Evolutionary conservation across 2,888 invertebrate species (phyloP), one percentile per base, ranked within the genome.

Genomic region (Drosophila kokeensis): DNA sequence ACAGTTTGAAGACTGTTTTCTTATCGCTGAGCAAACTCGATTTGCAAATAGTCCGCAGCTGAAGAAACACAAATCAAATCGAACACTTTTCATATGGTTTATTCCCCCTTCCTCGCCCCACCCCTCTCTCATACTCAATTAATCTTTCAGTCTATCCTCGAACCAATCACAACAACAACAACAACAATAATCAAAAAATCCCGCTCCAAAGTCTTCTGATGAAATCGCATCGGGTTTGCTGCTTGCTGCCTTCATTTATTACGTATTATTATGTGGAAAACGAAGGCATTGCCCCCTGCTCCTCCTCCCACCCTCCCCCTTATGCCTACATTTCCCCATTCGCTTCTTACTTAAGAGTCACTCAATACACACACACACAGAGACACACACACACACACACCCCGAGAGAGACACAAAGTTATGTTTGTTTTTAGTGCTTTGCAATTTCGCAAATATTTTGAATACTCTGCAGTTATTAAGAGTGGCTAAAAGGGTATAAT

Each of bases 371-470:
- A 53, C 27, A 40, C 32, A 21, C 42, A 59, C 34, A 38, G 27
- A 30, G 18, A 32, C 6, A 40, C 42, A 54, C 11, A 29, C 21
- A 36, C 29, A 18, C 24, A 54, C 11, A 52, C 21, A 13, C 27
- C 8, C 45, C 8, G 24, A 8, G 15, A 45, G 8, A 24, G 45
- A 45, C 24, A 24, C 45, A 45, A 24, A 53, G 34, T 32, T 57
- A 36, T 54, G 49, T 68, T 68, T 60, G 69, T 36, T 60, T 42
- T 60, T 36, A n/a, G 13, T 66, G 59, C 68, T 49, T 45, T 73
- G 85, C 66, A 72, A 71, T 82, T 78, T 73, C 64, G 73, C 54
- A 66, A 62, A 73, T 76, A 63, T 69, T 73, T 72, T 59, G 24
- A 45, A 45, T 45, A 45, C 45, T 24, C 24, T 45, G 13, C 45